Percentiles rank a stretch among this genome's conserved stretches.
These are phyloP conservation scores for Capitulum mitella DNA, from an alignment of 2,888 invertebrate species.

Conservation along the genomic window DNA sequence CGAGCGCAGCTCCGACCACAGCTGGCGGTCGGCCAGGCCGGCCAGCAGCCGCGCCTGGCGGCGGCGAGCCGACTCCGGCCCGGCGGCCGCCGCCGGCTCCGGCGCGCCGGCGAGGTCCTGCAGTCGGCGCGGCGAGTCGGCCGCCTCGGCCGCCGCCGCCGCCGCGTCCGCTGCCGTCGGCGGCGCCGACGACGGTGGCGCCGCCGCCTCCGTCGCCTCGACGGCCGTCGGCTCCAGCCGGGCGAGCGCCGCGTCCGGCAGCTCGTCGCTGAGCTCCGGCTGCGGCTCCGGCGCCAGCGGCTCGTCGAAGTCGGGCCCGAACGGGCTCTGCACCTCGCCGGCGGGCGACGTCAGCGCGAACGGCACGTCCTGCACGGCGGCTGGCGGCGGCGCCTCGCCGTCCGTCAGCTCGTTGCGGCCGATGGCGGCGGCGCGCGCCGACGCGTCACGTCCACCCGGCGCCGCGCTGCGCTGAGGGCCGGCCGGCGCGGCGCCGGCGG, in stretches of 20 bases:
- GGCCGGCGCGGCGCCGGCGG: background rate
- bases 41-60: conserved; percentile 12
- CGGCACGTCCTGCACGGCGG: background rate
- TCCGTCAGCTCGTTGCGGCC: background rate
- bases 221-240: background rate
- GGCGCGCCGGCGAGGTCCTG: background rate
- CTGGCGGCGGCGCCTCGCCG: too few species aligned
- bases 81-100: background rate
- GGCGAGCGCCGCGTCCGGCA: background rate
- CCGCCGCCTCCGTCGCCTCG: background rate
- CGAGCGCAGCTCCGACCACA: background rate
- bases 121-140: background rate
- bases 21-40: background rate
- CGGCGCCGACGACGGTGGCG: too few species aligned
- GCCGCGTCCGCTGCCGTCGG: background rate
- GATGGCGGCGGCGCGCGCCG: background rate
- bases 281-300: background rate
- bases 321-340: background rate
- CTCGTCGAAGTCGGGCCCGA: background rate
- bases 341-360: background rate
- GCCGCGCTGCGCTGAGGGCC: background rate
- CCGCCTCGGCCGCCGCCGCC: background rate
- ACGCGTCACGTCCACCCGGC: too few species aligned
- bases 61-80: background rate
- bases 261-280: background rate